A percentile compares a stretch with the other conserved stretches of the same genome.
Conservation (phyloP, 2,113 vertebrate genomes). For the Ancistrus triradiatus region DNA sequence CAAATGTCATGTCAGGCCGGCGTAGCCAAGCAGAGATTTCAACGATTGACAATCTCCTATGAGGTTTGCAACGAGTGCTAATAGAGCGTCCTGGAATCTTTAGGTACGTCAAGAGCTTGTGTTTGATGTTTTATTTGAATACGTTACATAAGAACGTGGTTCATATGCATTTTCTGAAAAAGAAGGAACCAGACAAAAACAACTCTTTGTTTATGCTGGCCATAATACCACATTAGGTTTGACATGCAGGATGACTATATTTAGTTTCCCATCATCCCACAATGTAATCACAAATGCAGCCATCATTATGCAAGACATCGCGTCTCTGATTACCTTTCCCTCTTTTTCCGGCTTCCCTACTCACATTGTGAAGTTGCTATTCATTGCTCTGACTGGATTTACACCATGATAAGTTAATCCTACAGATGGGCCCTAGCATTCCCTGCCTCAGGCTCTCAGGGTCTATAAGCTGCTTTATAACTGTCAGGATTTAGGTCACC, state of each 20-base stretch:
- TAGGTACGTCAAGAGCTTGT: no score
- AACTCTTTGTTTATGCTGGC: slow-evolving; percentile 2
- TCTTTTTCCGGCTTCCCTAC: neutral
- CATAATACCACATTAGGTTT: slow-evolving; percentile 1
- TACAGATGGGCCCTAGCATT: slow-evolving; percentile 9
- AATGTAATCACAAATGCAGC: slow-evolving; percentile 9
- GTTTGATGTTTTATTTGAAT: no score
- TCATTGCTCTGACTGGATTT: slow-evolving; percentile 28
- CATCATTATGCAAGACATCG: slow-evolving; percentile 13
- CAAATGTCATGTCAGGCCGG: no score
- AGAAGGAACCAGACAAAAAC: neutral
- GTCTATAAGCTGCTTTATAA: neutral
- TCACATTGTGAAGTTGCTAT: neutral
- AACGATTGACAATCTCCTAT: no score
- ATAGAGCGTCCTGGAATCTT: no score
- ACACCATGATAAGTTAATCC: slow-evolving; percentile 25
- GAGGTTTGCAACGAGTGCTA: no score
- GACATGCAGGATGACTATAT: neutral
- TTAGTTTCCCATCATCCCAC: neutral
- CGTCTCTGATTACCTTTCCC: neutral
- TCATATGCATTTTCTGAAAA: no score
- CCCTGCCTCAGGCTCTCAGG: neutral
- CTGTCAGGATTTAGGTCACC: slow-evolving; percentile 25
- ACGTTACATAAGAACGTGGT: no score
- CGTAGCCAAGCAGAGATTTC: no score